A percentile compares a stretch with the other conserved stretches of the same genome.
Evolutionary conservation across 2,888 invertebrate genomes (phyloP).

Genomic region (Trissolcus brochymenae): DNA sequence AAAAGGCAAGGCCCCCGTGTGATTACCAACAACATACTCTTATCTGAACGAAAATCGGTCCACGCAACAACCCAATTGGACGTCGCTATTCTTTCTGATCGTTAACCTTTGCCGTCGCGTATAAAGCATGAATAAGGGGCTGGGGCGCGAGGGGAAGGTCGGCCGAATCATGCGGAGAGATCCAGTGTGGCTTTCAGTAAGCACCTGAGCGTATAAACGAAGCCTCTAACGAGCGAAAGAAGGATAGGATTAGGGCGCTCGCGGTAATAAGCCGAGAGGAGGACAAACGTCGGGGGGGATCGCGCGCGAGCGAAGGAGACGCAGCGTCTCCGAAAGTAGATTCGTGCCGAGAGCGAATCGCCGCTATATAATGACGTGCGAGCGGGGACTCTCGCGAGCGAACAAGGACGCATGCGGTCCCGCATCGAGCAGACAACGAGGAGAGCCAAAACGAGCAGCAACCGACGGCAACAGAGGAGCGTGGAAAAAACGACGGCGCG

Average conservation of each 20-base stretch:
- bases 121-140: conserved; percentile 38
- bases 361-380: conserved; percentile 73
- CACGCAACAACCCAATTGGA: conserved; percentile 40
- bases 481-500: conserved; percentile 27
- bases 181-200: conserved; percentile 59
- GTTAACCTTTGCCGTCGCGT: conserved; percentile 54
- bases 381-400: conserved; percentile 45
- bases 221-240: conserved; percentile 69
- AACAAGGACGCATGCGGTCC: conserved; percentile 38
- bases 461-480: conserved; percentile 51
- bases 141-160: conserved; percentile 52
- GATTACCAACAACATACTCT: conserved; percentile 21
- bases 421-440: conserved; percentile 56
- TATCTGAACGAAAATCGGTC: conserved; percentile 29
- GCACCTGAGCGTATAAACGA: conserved; percentile 65
- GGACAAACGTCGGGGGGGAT: conserved; percentile 59
- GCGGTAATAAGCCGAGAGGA: conserved; percentile 70
- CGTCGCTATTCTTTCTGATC: conserved; percentile 54
- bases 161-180: conserved; percentile 50
- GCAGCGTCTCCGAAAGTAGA: conserved; percentile 69
- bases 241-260: conserved; percentile 69
- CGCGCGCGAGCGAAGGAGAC: conserved; percentile 59
- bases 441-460: conserved; percentile 63
- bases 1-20: conserved; percentile 5
- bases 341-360: conserved; percentile 70